Evolutionary conservation across 2,113 vertebrate genomes (phyloP), one percentile per base, ranked within the genome.

Genomic region (Copsychus sechellarum): DNA sequence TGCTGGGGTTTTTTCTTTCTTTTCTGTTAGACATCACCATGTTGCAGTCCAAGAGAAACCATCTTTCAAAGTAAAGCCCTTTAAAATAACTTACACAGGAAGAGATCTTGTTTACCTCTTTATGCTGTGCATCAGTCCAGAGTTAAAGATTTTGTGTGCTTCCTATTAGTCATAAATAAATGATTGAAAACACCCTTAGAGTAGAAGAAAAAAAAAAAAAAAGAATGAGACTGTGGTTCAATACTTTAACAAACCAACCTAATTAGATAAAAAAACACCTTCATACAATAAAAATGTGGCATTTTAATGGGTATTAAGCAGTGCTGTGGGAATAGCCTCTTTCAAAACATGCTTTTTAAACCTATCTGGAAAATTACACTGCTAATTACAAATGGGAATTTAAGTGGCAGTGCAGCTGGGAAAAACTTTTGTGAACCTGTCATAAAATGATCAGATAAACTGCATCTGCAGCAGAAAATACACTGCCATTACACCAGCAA

Each of bases 381-480:
- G 66, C 66, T 94, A 88, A 96, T 92, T 93, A 80, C 76, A 90
- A 88, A 76, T 64, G 67, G 60, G 84, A 95, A 88, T 92, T 85
- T 86, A 94, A 90, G 67, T 47, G 28, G 64, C 82, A 90, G 65
- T 42, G 58, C 67, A 83, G 43, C 28, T 57, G 82, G 61, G 72
- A 95, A 86, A 92, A 95, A 92, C 76, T 83, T 94, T 78, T 74
- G 67, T 70, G 56, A 93, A 88, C 51, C 79, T 90, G 86, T 78
- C 90, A 88, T n/a, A 83, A 88, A 92, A 77, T 9, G 45, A 93
- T 78, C 65, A 88, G 86, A 80, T 88, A 85, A 93, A 86, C 57
- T 56, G 58, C 81, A 73, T 83, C 64, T 86, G 48, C 36, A 43
- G 50, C 53, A 43, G 26, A 78, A 95, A 86, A 90, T 15, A 66